A percentile compares a stretch with the other conserved stretches of the same genome.
These are phyloP conservation scores for Albula glossodonta DNA, from an alignment of 2,113 vertebrate species.

Conservation along the genomic window DNA sequence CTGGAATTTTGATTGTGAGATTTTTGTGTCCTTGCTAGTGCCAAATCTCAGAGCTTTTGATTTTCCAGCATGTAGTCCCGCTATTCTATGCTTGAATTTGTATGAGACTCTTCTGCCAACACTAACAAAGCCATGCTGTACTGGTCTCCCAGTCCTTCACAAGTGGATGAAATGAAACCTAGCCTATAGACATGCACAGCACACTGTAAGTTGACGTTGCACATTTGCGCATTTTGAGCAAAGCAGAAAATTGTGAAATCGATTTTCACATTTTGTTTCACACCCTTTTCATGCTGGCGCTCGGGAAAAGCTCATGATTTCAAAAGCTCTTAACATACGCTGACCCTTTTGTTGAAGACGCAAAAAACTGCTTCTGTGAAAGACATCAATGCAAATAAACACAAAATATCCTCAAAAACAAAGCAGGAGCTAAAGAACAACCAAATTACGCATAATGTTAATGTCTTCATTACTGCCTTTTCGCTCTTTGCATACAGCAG, in stretches of 20 bases:
- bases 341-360: constrained; percentile 75
- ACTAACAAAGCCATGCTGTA: constrained; percentile 47
- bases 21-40: not conserved
- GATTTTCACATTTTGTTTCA: constrained; percentile 78
- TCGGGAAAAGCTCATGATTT: constrained; percentile 72
- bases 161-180: constrained; percentile 56
- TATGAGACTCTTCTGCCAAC: constrained; percentile 30
- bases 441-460: constrained; percentile 75
- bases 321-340: constrained; percentile 79
- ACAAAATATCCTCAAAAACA: constrained; percentile 66
- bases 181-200: constrained; percentile 49
- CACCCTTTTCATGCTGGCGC: constrained; percentile 72
- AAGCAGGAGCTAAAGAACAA: constrained; percentile 76
- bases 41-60: not conserved
- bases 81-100: constrained; percentile 17
- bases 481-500: constrained; percentile 44
- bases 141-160: constrained; percentile 49
- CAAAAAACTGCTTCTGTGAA: constrained; percentile 71
- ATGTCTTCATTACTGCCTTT: constrained; percentile 67
- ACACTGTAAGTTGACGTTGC: constrained; percentile 49
- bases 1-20: not conserved
- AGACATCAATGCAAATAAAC: constrained; percentile 78
- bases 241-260: constrained; percentile 72
- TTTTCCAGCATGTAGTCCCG: not conserved
- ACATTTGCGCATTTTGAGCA: constrained; percentile 56